A percentile compares a stretch with the other conserved stretches of the same genome.
Conservation (phyloP, 2,888 invertebrate species). For the Cataglyphis livida region DNA sequence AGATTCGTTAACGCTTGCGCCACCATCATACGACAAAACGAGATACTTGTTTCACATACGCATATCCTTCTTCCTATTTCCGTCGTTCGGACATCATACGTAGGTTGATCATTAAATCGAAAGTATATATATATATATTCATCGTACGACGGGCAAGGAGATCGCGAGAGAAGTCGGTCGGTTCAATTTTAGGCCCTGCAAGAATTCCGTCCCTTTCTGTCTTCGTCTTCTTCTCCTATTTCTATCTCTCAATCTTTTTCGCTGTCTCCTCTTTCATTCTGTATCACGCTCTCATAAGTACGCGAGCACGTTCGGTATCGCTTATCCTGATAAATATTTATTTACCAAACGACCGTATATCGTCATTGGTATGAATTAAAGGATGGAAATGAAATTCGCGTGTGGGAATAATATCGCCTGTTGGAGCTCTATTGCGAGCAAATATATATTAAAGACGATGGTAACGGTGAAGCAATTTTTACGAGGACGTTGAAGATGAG, state of each 20-base stretch:
- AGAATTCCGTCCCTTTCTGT: constrained; percentile 13
- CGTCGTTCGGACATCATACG: constrained; percentile 26
- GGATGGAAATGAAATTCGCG: constrained; percentile 15
- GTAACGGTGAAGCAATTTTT: neutral
- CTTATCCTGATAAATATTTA: constrained; percentile 38
- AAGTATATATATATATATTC: neutral
- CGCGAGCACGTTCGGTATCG: constrained; percentile 37
- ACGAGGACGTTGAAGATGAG: neutral
- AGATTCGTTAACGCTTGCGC: constrained; percentile 41
- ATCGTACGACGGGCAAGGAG: neutral
- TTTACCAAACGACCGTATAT: constrained; percentile 22
- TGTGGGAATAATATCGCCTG: constrained; percentile 19
- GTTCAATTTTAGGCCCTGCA: constrained; percentile 41
- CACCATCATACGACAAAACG: neutral
- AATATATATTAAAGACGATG: neutral
- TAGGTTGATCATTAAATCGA: constrained; percentile 33
- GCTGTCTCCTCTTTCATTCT: constrained; percentile 47
- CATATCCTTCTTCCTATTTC: neutral
- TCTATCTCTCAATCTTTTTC: constrained; percentile 38
- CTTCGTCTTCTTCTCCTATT: constrained; percentile 21
- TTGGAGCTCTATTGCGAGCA: constrained; percentile 21
- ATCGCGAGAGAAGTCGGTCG: constrained; percentile 13
- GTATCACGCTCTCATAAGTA: constrained; percentile 39
- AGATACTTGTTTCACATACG: constrained; percentile 32
- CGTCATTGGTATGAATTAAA: neutral